phyloP scores from a whole-genome alignment of 2,888 invertebrate species.

The Alcis repandata region DNA sequence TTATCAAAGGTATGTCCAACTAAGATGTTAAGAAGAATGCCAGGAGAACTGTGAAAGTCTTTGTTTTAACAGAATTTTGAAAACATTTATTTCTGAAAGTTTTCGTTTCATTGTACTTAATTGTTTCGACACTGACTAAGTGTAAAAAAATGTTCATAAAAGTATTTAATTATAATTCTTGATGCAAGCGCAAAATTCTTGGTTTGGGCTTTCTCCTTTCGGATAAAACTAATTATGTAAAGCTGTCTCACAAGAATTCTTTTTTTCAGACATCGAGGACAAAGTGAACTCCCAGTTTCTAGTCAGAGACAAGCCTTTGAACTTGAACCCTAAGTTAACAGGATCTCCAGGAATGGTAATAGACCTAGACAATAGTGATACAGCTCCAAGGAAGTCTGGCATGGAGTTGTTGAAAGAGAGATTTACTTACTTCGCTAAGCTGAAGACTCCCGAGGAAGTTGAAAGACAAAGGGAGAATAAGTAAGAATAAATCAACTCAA shows the following conservation, averaged over 20 bases:
- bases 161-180: no score
- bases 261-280: conserved; percentile 54
- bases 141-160: no score
- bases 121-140: no score
- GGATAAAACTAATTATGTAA: background rate
- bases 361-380: conserved; percentile 65
- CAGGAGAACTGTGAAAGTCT: no score
- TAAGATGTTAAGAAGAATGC: background rate
- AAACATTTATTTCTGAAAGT: no score
- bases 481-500: conserved; percentile 62
- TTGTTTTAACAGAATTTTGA: no score
- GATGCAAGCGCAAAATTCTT: background rate
- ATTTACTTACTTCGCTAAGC: conserved; percentile 89
- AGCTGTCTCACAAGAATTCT: background rate
- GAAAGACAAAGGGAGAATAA: conserved; percentile 86
- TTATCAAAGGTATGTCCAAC: conserved; percentile 59
- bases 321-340: conserved; percentile 76
- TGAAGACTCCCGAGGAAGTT: conserved; percentile 82
- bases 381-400: conserved; percentile 79
- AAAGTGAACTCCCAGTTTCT: conserved; percentile 57
- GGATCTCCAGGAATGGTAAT: conserved; percentile 84
- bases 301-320: conserved; percentile 52
- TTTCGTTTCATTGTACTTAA: no score
- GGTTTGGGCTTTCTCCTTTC: background rate
- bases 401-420: conserved; percentile 90